Evolutionary conservation across 2,888 invertebrate species (phyloP).

Genomic region (Periphyllus acericola): DNA sequence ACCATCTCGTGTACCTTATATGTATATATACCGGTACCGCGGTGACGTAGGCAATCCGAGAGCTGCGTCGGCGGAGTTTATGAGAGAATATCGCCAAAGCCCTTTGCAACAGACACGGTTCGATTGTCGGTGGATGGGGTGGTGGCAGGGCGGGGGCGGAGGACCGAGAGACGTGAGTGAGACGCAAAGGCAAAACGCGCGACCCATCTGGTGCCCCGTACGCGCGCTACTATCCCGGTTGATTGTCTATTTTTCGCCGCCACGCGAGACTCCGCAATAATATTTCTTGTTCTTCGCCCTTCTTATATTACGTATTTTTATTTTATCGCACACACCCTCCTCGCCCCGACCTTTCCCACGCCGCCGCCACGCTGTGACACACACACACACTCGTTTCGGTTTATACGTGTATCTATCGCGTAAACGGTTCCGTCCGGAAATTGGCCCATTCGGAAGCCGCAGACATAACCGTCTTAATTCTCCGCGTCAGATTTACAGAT

Average conservation of each 20-base stretch:
- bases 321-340: constrained; percentile 17
- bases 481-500: constrained; percentile 51
- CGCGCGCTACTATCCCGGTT: constrained; percentile 11
- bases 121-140: not conserved
- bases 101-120: not conserved
- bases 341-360: not conserved
- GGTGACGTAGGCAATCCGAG: constrained; percentile 25
- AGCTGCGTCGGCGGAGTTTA: too few relatives aligned
- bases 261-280: constrained; percentile 33
- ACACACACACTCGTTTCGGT: not conserved
- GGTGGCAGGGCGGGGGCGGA: not conserved
- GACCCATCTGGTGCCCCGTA: constrained; percentile 54
- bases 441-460: constrained; percentile 56
- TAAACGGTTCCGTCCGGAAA: constrained; percentile 35
- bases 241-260: constrained; percentile 60
- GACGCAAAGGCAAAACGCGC: constrained; percentile 43
- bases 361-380: not conserved
- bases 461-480: constrained; percentile 55
- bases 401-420: not conserved
- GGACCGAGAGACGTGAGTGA: constrained; percentile 14
- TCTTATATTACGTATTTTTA: constrained; percentile 24
- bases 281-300: constrained; percentile 38
- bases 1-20: too few relatives aligned
- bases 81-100: not conserved
- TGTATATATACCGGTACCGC: not conserved